Evolutionary conservation across 1,140 invertebrate species (phyloP), one percentile per base, ranked within the genome.

Genomic region (Paraescarpia echinospica): DNA sequence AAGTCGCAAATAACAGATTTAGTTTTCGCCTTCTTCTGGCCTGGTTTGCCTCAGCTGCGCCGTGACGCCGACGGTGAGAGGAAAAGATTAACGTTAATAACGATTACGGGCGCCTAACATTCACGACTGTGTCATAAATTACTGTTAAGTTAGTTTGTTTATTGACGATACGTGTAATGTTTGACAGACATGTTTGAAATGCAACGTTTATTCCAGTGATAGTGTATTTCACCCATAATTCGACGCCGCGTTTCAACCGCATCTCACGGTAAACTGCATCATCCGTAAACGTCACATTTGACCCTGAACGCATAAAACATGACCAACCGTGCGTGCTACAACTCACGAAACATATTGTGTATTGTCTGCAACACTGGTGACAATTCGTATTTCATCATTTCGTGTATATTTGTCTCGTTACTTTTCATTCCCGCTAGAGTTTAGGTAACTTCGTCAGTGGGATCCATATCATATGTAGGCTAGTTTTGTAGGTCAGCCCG

Each of bases 231-330:
- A 77, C 22, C 9, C 59, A 27, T 18, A 77, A 77, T 4, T 77
- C 27, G 18, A 27, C 22, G 22, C 12, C 59, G 4, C 22, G 59
- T 77, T 31, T 31, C 59, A 77, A 77, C 59, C 59, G 59, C 14
- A 27, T 77, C 59, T 77, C 59, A 77, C 59, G 59, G 59, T 77
- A 77, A 77, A 77, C 59, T 6, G 22, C 59, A 77, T 77, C 59
- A 77, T 77, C 59, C 59, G 59, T 77, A 77, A 77, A 77, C 59
- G 59, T 5, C 59, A 77, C 59, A 77, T 77, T 77, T 77, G 59
- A 77, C 59, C 59, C 59, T 77, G 59, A 77, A 77, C 59, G 59
- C 59, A 77, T 77, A 77, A 77, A 77, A 77, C 59, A 77, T 77
- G 18, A 77, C 59, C 1, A 77, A 31, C 27, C 22, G 14, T 77